Evolutionary conservation across 2,797 vertebrate species (phyloP).

Genomic region (Carcharodon carcharias): DNA sequence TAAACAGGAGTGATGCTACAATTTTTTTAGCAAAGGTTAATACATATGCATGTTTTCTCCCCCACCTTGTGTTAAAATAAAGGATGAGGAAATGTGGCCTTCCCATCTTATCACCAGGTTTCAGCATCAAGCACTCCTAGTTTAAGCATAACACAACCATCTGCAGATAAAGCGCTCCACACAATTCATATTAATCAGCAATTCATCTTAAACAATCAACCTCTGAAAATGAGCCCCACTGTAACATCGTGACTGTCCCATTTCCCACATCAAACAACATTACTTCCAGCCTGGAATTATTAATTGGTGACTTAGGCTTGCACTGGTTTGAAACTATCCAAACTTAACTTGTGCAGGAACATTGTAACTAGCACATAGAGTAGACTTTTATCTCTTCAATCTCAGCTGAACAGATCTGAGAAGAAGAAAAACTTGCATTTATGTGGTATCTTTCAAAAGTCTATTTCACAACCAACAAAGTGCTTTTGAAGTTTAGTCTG

Average conservation of each 20-base stretch:
- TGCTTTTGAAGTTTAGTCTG: background rate
- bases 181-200: background rate
- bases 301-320: background rate
- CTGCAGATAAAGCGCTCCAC: background rate
- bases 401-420: background rate
- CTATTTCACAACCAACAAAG: background rate
- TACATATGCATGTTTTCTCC: background rate
- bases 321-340: background rate
- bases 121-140: background rate
- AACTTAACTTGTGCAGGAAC: background rate
- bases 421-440: background rate
- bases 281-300: background rate
- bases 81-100: background rate
- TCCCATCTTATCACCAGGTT: background rate
- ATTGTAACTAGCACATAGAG: background rate
- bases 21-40: background rate
- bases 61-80: background rate
- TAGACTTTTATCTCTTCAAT: background rate
- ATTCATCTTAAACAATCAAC: background rate
- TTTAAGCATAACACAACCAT: background rate
- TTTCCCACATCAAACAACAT: background rate
- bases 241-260: background rate
- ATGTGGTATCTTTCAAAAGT: background rate
- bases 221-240: background rate
- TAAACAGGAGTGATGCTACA: background rate